A percentile compares a stretch with the other conserved stretches of the same genome.
Evolutionary conservation across 2,888 invertebrate genomes (phyloP).

Genomic region (Nomada fucata): DNA sequence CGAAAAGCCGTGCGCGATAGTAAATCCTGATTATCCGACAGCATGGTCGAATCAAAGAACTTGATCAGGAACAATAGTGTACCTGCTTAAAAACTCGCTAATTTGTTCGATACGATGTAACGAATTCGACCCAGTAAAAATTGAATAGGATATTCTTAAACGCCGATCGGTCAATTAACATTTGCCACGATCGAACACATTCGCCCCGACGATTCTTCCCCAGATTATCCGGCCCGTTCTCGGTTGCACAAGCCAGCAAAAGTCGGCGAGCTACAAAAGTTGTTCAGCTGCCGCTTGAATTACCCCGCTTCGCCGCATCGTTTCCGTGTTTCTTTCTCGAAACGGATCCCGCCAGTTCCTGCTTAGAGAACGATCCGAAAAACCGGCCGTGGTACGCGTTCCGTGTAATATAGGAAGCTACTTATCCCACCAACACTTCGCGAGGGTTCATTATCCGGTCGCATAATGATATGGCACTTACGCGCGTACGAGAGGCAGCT

Average conservation of each 20-base stretch:
- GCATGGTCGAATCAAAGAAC: too few species aligned
- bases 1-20: too few species aligned
- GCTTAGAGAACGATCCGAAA: conserved; percentile 18
- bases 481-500: conserved; percentile 67
- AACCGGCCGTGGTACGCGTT: conserved; percentile 44
- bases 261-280: neutral
- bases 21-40: too few species aligned
- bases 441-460: conserved; percentile 70
- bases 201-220: too few species aligned
- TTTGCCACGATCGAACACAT: too few species aligned
- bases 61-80: too few species aligned
- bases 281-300: conserved; percentile 8
- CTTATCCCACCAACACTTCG: conserved; percentile 66
- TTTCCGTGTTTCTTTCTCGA: conserved; percentile 38
- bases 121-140: too few species aligned
- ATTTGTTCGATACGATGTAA: too few species aligned
- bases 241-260: neutral
- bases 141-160: too few species aligned
- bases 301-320: neutral
- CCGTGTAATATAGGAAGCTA: conserved; percentile 69
- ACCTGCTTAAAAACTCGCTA: too few species aligned
- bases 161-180: too few species aligned
- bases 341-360: conserved; percentile 9
- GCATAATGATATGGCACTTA: conserved; percentile 75
- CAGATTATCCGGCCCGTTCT: neutral